Evolutionary conservation across 2,888 invertebrate species (phyloP).

Genomic region (Chymomyza amoena): DNA sequence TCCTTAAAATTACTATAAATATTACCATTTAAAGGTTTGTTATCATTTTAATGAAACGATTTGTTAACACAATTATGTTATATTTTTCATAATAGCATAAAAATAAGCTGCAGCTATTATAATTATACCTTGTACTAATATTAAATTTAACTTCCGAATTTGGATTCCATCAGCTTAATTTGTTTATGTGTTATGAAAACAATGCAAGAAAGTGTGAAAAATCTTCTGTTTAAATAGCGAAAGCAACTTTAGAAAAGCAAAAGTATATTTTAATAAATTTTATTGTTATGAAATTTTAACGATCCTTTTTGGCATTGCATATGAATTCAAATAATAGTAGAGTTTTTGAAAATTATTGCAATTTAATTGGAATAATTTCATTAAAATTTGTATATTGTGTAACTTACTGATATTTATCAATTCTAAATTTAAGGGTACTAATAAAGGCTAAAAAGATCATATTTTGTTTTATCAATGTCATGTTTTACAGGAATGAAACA

Average conservation of each 20-base stretch:
- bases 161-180: conserved; percentile 16
- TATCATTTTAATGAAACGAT: conserved; percentile 63
- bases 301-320: not conserved
- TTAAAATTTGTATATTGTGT: conserved; percentile 55
- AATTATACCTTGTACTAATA: conserved; percentile 31
- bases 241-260: not conserved
- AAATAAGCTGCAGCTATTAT: conserved; percentile 4
- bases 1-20: conserved; percentile 46
- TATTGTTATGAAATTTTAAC: conserved; percentile 40
- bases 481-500: too few species aligned
- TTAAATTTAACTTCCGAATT: conserved; percentile 34
- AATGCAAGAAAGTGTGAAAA: not conserved
- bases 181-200: not conserved
- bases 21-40: conserved; percentile 63
- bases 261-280: not conserved
- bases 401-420: conserved; percentile 55
- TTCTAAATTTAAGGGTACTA: conserved; percentile 40
- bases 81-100: conserved; percentile 10
- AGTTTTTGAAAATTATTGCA: conserved; percentile 66
- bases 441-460: conserved; percentile 17
- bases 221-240: conserved; percentile 15
- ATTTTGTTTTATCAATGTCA: not conserved
- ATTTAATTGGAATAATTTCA: conserved; percentile 74
- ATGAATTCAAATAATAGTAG: not conserved
- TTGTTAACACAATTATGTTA: conserved; percentile 63